Conservation (phyloP, 2,113 vertebrate genomes). For the Petrocephalus microphthalmus region DNA sequence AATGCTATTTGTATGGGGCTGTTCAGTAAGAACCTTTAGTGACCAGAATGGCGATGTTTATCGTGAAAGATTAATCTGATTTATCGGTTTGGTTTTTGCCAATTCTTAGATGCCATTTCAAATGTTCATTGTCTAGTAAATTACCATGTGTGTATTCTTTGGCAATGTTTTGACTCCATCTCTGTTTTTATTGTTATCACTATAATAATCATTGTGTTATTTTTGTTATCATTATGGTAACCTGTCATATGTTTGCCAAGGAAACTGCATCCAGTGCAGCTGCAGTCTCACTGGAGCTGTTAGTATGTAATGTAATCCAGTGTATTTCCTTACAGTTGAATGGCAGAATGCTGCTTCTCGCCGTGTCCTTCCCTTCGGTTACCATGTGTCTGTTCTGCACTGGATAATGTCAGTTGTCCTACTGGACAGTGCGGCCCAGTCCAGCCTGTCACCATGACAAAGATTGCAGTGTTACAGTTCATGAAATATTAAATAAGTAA, state of each 20-base stretch:
- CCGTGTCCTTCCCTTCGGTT: conserved; percentile 24
- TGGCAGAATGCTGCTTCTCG: conserved; percentile 27
- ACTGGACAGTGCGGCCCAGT: not conserved
- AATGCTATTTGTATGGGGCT: conserved; percentile 47
- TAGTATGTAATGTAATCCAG: conserved; percentile 18
- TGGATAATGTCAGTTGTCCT: not conserved
- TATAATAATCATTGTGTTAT: conserved; percentile 29
- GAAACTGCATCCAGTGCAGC: not conserved
- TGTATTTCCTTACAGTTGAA: conserved; percentile 51
- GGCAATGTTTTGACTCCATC: conserved; percentile 16
- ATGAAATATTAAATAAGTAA: not conserved
- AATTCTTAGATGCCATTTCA: conserved; percentile 28
- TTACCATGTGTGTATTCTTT: conserved; percentile 44
- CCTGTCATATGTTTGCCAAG: conserved; percentile 5
- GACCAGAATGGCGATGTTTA: conserved; percentile 39
- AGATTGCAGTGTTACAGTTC: not conserved
- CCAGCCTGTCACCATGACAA: not conserved
- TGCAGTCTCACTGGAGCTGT: conserved; percentile 28
- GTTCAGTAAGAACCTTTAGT: conserved; percentile 38
- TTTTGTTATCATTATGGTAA: conserved; percentile 29
- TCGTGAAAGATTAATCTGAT: conserved; percentile 28
- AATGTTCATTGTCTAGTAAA: conserved; percentile 35
- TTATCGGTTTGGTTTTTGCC: conserved; percentile 41
- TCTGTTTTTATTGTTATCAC: conserved; percentile 28
- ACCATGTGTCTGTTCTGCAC: not conserved